A percentile compares a stretch with the other conserved stretches of the same genome.
Conservation (phyloP, 2,113 vertebrate species). For the Copsychus sechellarum region DNA sequence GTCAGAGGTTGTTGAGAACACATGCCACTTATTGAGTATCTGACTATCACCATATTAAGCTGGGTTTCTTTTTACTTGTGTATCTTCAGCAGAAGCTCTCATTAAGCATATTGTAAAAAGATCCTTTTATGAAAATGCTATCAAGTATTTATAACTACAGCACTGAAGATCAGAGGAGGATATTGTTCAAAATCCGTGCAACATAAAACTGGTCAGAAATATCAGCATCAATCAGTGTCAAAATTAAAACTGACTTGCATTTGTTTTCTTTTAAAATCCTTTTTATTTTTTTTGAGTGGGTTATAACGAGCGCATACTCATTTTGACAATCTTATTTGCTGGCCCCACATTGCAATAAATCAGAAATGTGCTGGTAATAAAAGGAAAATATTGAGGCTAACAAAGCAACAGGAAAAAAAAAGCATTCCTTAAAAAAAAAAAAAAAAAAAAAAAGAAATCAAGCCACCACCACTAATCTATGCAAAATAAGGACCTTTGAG, state of each 20-base stretch:
- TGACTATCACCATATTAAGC: slow-evolving; percentile 23
- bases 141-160: slow-evolving; percentile 59
- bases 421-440: not conserved
- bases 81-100: slow-evolving; percentile 59
- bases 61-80: slow-evolving; percentile 22
- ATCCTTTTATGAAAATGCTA: slow-evolving; percentile 43
- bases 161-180: slow-evolving; percentile 55
- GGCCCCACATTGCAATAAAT: slow-evolving; percentile 44
- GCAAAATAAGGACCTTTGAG: not conserved
- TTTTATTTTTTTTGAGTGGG: slow-evolving; percentile 39
- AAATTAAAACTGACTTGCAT: slow-evolving; percentile 20
- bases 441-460: not conserved
- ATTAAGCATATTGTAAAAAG: slow-evolving; percentile 64
- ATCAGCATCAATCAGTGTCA: slow-evolving; percentile 35
- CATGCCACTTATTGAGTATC: slow-evolving; percentile 36
- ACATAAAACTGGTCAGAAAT: slow-evolving; percentile 52
- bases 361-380: slow-evolving; percentile 25
- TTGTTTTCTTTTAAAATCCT: slow-evolving; percentile 45
- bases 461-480: not conserved
- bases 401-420: slow-evolving; percentile 8
- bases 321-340: slow-evolving; percentile 60
- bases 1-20: slow-evolving; percentile 45
- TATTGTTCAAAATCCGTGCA: slow-evolving; percentile 42
- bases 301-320: slow-evolving; percentile 15
- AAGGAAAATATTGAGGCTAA: not conserved